A percentile compares a stretch with the other conserved stretches of the same genome.
phyloP scores from a whole-genome alignment of 1,140 invertebrate species.

The Manduca sexta region DNA sequence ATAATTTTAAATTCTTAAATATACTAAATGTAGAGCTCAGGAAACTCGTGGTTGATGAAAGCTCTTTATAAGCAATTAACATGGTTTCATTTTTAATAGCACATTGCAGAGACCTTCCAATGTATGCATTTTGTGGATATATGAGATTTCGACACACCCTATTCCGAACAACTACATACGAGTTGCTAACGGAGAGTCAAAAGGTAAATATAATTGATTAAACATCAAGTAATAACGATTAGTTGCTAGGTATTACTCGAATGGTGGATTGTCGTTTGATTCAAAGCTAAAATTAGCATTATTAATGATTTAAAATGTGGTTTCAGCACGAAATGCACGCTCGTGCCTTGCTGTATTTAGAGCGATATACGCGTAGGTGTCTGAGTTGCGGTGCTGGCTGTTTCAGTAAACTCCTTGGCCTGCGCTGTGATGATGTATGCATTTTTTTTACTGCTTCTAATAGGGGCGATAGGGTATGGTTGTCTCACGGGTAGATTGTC shows the following conservation, averaged over 20 bases:
- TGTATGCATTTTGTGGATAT: slow-evolving; percentile 75
- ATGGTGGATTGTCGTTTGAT: too few species aligned
- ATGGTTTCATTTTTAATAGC: slow-evolving; percentile 35
- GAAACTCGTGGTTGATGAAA: too few species aligned
- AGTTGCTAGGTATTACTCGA: too few species aligned
- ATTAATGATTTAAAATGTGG: not conserved
- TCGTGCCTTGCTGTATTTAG: slow-evolving; percentile 73
- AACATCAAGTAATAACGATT: too few species aligned
- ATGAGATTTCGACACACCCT: slow-evolving; percentile 74
- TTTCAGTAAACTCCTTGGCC: slow-evolving; percentile 70
- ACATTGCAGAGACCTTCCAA: slow-evolving; percentile 68
- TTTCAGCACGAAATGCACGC: slow-evolving; percentile 72
- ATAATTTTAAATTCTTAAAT: too few species aligned
- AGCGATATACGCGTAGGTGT: slow-evolving; percentile 74
- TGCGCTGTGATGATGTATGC: slow-evolving; percentile 46
- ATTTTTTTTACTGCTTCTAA: too few species aligned
- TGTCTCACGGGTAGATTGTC: too few species aligned
- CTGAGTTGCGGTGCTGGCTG: slow-evolving; percentile 69
- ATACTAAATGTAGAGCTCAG: too few species aligned
- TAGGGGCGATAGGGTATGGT: too few species aligned
- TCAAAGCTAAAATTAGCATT: not conserved
- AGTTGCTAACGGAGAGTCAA: slow-evolving; percentile 75
- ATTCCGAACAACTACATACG: slow-evolving; percentile 76
- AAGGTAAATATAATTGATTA: slow-evolving; percentile 46
- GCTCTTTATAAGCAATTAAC: too few species aligned